phyloP scores from a whole-genome alignment of 1,140 invertebrate species.

The Antheraea pernyi region DNA sequence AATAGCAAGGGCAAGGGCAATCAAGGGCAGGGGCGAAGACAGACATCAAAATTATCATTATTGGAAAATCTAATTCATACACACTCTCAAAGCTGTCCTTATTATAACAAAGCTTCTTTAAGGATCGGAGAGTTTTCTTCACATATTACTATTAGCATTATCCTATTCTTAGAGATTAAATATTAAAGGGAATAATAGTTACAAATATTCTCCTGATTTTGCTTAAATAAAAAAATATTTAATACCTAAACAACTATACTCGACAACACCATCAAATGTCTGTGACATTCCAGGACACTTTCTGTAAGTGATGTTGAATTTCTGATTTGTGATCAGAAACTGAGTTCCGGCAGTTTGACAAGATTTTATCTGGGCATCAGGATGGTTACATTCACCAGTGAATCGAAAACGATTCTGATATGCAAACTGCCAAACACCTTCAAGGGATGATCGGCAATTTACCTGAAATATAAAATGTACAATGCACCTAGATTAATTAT shows the following conservation, averaged over 20 bases:
- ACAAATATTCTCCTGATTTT: too few species aligned
- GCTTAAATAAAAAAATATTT: background rate
- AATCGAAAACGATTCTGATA: constrained; percentile 95
- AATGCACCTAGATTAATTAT: too few species aligned
- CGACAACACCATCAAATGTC: constrained; percentile 94
- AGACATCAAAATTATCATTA: too few species aligned
- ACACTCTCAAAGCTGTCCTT: too few species aligned
- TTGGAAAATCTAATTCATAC: too few species aligned
- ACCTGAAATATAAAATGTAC: constrained; percentile 70
- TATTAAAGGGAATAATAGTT: too few species aligned
- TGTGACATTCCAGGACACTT: constrained; percentile 89
- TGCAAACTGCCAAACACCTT: constrained; percentile 97
- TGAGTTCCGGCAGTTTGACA: constrained; percentile 98
- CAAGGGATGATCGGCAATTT: constrained; percentile 94
- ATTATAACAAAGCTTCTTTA: too few species aligned
- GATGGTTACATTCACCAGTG: constrained; percentile 93
- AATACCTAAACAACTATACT: constrained; percentile 92
- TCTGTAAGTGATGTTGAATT: constrained; percentile 97
- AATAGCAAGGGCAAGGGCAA: too few species aligned
- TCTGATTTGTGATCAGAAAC: constrained; percentile 97
- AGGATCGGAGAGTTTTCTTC: too few species aligned
- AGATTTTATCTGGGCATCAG: constrained; percentile 93
- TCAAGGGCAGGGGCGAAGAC: too few species aligned
- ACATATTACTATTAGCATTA: too few species aligned
- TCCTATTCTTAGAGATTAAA: too few species aligned